Evolutionary conservation across 2,797 vertebrate species (phyloP), one percentile per base, ranked within the genome.

Genomic region (Prunella strophiata): DNA sequence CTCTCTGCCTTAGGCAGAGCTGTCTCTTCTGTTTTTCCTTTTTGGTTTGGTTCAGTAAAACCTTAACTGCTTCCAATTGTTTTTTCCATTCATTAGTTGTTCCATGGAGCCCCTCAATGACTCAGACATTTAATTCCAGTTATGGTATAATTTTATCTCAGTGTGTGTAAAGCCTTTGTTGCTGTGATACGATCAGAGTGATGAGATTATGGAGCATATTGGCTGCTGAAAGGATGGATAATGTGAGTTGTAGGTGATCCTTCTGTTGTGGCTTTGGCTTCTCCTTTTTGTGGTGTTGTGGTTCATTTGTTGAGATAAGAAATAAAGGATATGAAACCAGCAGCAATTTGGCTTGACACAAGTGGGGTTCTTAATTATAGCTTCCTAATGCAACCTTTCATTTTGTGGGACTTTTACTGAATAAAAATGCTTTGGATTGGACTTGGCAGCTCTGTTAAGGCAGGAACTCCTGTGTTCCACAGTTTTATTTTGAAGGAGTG

Each of bases 261-360:
- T 91, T 91, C 85, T 91, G 50, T 86, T 86, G 79, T 85, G 94
- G 80, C 67, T 95, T 90, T 84, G 66, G 58, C 73, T 86, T 73
- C 58, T 80, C 20, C 70, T 89, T 87, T 77, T 77, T 79, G 79
- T 89, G 82, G 70, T 70, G 4, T 3, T 8, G 48, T 78, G 58
- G 40, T 65, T 83, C 14, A 22, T 91, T 88, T 72, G 73, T 59
- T 82, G 67, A 89, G 85, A 43, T 86, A 45, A 48, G 47, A 86
- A 88, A 72, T 54, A 58, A 73, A 80, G 42, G n/a, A 34, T 76
- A 6, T 66, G 81, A 75, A 92, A 77, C 65, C 0, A 0, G 36
- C 52, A 76, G 84, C 84, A 74, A 21, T 82, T 93, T 74, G 61
- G 52, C 66, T 89, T 76, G 61, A 87, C 16, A 72, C 30, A 48